Percentiles rank a stretch among this genome's conserved stretches.
phyloP scores from a whole-genome alignment of 2,888 invertebrate genomes.

The Spilosoma lubricipeda region DNA sequence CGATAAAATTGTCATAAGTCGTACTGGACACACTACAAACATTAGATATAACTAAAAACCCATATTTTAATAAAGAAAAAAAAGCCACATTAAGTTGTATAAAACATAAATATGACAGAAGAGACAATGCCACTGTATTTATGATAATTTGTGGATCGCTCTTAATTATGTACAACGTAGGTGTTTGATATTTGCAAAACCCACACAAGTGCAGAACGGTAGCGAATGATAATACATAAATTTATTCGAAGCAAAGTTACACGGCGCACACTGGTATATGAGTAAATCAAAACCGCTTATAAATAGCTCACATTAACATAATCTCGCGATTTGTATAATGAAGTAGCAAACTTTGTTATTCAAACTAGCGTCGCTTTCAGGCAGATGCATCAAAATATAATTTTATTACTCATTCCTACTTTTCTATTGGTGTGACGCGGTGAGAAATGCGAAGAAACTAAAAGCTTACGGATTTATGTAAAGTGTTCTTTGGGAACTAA shows the following conservation, averaged over 20 bases:
- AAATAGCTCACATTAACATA: slow-evolving; percentile 81
- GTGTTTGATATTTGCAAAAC: slow-evolving; percentile 67
- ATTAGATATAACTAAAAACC: slow-evolving; percentile 21
- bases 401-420: slow-evolving; percentile 62
- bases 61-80: slow-evolving; percentile 39
- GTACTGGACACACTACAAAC: not conserved
- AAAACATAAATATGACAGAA: slow-evolving; percentile 55
- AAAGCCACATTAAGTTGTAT: slow-evolving; percentile 57
- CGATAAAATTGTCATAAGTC: no score
- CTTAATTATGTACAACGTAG: slow-evolving; percentile 62
- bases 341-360: slow-evolving; percentile 76
- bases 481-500: slow-evolving; percentile 46
- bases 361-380: slow-evolving; percentile 70
- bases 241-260: slow-evolving; percentile 77
- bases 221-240: slow-evolving; percentile 79
- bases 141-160: slow-evolving; percentile 63
- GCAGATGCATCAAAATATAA: slow-evolving; percentile 65
- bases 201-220: slow-evolving; percentile 79
- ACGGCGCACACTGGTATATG: slow-evolving; percentile 68
- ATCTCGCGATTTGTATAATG: slow-evolving; percentile 83
- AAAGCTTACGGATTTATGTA: slow-evolving; percentile 59
- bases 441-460: slow-evolving; percentile 51
- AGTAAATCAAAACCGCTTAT: slow-evolving; percentile 82
- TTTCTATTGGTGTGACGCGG: slow-evolving; percentile 58
- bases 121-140: slow-evolving; percentile 65